These are phyloP conservation scores for Caenorhabditis sp. DNA, from an alignment of 2,888 invertebrate species.

Conservation along the genomic window DNA sequence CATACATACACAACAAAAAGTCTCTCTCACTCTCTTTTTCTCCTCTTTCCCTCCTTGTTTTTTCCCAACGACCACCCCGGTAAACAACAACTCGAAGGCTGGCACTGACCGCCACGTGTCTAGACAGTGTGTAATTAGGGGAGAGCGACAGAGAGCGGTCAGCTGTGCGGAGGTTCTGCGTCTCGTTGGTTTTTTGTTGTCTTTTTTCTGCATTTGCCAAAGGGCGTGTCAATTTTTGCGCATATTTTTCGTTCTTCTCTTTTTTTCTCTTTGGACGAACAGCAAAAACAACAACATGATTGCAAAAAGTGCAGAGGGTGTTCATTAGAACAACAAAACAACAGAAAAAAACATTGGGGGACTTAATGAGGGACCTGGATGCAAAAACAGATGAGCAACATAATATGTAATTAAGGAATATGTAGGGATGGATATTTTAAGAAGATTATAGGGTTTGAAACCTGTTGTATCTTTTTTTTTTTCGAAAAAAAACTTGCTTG, in stretches of 20 bases:
- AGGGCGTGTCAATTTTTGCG: slow-evolving; percentile 28
- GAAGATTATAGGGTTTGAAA: too few species aligned
- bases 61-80: slow-evolving; percentile 39
- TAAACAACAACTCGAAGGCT: slow-evolving; percentile 43
- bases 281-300: slow-evolving; percentile 39
- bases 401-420: too few species aligned
- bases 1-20: slow-evolving; percentile 7
- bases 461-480: too few species aligned
- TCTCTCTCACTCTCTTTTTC: slow-evolving; percentile 15
- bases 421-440: too few species aligned
- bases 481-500: too few species aligned
- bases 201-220: slow-evolving; percentile 22
- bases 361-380: not conserved
- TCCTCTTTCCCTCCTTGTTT: slow-evolving; percentile 16
- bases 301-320: slow-evolving; percentile 37
- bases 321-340: slow-evolving; percentile 13
- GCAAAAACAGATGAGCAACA: too few species aligned
- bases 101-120: slow-evolving; percentile 39
- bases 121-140: slow-evolving; percentile 5
- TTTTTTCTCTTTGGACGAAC: slow-evolving; percentile 22
- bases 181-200: not conserved
- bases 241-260: slow-evolving; percentile 19
- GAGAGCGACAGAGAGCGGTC: slow-evolving; percentile 36
- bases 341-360: too few species aligned
- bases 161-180: slow-evolving; percentile 23